Conservation (phyloP, 2,797 vertebrate genomes). For the Macropus fuliginosus region DNA sequence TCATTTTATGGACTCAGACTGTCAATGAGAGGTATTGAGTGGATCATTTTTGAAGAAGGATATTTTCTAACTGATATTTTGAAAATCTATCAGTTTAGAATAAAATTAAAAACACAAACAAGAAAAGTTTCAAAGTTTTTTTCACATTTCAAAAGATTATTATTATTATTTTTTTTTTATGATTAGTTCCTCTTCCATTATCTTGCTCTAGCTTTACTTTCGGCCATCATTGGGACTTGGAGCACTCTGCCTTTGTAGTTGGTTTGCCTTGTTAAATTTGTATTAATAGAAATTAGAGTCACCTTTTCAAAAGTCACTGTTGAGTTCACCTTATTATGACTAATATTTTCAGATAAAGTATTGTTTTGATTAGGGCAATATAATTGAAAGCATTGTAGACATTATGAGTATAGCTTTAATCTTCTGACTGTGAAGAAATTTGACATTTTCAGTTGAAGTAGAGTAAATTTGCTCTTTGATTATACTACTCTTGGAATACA, state of each 20-base stretch:
- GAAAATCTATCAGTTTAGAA: neutral
- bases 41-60: neutral
- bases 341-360: neutral
- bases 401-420: slow-evolving; percentile 19
- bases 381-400: neutral
- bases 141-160: neutral
- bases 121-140: neutral
- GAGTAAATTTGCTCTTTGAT: slow-evolving; percentile 17
- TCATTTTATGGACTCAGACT: neutral
- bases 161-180: neutral
- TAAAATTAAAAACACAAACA: neutral
- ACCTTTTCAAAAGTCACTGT: slow-evolving; percentile 23
- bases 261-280: neutral
- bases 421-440: slow-evolving; percentile 10
- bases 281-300: neutral
- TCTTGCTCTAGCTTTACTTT: neutral
- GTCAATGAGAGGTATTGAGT: neutral
- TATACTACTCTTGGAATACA: slow-evolving; percentile 41
- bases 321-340: slow-evolving; percentile 17
- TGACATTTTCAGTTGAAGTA: slow-evolving; percentile 18
- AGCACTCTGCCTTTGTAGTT: slow-evolving; percentile 8
- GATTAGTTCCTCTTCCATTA: neutral
- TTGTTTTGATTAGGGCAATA: neutral
- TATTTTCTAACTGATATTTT: neutral
- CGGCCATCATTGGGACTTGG: neutral